A percentile compares a stretch with the other conserved stretches of the same genome.
Conservation (phyloP, 2,113 vertebrate genomes). For the Meles meles region DNA sequence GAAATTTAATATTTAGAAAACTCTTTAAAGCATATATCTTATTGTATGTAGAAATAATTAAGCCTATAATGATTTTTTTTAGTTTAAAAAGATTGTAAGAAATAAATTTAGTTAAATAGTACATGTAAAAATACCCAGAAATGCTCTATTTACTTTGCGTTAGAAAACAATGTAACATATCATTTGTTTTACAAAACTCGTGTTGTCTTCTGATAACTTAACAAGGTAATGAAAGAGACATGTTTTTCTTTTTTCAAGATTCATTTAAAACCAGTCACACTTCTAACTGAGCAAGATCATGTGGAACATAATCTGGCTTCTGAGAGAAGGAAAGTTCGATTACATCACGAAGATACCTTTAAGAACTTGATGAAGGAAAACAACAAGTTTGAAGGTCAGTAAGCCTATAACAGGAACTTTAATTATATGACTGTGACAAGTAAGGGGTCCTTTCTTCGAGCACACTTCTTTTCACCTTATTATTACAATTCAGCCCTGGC, state of each 20-base stretch:
- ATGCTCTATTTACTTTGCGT: neutral
- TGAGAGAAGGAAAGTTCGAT: slow-evolving; percentile 83
- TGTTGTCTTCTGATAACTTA: neutral
- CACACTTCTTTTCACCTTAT: neutral
- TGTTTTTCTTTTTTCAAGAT: slow-evolving; percentile 73
- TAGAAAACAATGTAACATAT: neutral
- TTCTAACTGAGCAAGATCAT: slow-evolving; percentile 77
- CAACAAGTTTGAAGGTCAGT: slow-evolving; percentile 70
- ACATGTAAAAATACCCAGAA: neutral
- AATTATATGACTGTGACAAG: neutral
- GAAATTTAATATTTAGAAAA: neutral
- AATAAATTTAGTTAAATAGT: neutral
- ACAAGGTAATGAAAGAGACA: neutral
- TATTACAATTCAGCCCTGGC: neutral
- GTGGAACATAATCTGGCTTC: slow-evolving; percentile 82
- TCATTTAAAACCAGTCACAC: slow-evolving; percentile 79
- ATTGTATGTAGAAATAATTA: slow-evolving; percentile 16
- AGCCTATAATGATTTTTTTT: neutral
- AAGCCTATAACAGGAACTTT: neutral
- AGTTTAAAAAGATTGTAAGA: slow-evolving; percentile 30
- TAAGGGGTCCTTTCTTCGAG: neutral
- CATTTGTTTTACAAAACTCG: slow-evolving; percentile 14
- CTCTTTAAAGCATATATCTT: neutral
- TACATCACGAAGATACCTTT: slow-evolving; percentile 81
- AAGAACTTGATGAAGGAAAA: slow-evolving; percentile 81